A percentile compares a stretch with the other conserved stretches of the same genome.
phyloP scores from a whole-genome alignment of 1,140 invertebrate species.

The Pectinophora gossypiella region DNA sequence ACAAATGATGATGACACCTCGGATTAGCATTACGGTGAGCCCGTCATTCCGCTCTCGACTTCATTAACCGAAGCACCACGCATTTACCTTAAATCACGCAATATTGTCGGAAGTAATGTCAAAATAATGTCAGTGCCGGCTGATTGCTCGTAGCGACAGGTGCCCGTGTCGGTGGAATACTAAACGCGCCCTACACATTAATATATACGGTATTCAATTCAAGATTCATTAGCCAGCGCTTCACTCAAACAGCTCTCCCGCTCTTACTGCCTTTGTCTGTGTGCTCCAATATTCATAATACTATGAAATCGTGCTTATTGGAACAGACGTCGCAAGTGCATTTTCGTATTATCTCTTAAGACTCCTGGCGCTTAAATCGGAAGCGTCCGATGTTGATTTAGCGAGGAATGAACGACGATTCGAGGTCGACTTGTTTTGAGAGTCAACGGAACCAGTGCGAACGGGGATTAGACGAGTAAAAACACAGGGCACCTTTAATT shows the following conservation, averaged over 20 bases:
- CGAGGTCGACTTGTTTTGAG: neutral
- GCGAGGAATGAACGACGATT: neutral
- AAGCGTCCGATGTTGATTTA: neutral
- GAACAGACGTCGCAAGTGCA: neutral
- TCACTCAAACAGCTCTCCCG: constrained; percentile 11
- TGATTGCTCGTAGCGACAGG: constrained; percentile 46
- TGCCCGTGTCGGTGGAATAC: constrained; percentile 40
- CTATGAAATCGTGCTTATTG: neutral
- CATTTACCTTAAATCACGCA: constrained; percentile 33
- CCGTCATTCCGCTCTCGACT: neutral
- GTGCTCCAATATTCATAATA: constrained; percentile 1
- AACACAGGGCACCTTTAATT: neutral
- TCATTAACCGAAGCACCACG: constrained; percentile 13
- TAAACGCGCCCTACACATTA: constrained; percentile 22
- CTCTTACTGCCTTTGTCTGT: neutral
- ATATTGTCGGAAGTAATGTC: constrained; percentile 47
- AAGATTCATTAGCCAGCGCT: constrained; percentile 16
- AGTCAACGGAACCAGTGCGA: neutral
- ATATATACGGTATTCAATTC: constrained; percentile 19
- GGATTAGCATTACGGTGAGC: neutral
- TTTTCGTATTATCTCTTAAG: too few species aligned
- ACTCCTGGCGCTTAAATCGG: neutral
- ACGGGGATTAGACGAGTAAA: too few species aligned
- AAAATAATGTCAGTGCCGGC: constrained; percentile 45
- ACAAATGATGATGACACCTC: neutral